Evolutionary conservation across 2,113 vertebrate genomes (phyloP).

Genomic region (Xiphias gladius): DNA sequence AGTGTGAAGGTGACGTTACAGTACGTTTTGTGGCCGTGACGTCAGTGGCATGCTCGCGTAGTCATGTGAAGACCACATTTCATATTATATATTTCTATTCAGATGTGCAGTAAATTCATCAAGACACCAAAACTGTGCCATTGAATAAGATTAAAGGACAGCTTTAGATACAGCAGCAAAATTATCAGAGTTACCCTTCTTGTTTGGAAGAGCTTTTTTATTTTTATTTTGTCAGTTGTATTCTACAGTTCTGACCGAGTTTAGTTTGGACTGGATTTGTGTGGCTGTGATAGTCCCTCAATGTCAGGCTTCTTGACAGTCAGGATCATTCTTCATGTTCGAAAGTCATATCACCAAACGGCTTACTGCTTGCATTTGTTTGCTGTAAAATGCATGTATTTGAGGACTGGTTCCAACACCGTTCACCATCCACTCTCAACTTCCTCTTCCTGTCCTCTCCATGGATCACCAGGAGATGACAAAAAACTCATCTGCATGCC

Average conservation of each 20-base stretch:
- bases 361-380: conserved; percentile 72
- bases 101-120: conserved; percentile 59
- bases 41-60: conserved; percentile 84
- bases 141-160: neutral
- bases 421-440: conserved; percentile 51
- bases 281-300: conserved; percentile 24
- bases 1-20: conserved; percentile 74
- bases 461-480: conserved; percentile 45
- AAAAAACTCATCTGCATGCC: conserved; percentile 70
- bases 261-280: conserved; percentile 29
- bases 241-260: conserved; percentile 6
- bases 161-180: neutral
- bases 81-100: conserved; percentile 44
- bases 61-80: conserved; percentile 73
- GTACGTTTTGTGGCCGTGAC: conserved; percentile 73
- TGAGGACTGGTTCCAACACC: conserved; percentile 35
- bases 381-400: conserved; percentile 73
- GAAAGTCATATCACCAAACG: conserved; percentile 50
- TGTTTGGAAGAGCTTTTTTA: conserved; percentile 9
- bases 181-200: conserved; percentile 11
- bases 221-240: conserved; percentile 9
- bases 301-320: conserved; percentile 31
- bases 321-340: conserved; percentile 61
- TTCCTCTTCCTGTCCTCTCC: conserved; percentile 55
- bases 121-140: conserved; percentile 18